phyloP scores from a whole-genome alignment of 23 tunicate species.

The Oikopleura vanhoeffeni region DNA sequence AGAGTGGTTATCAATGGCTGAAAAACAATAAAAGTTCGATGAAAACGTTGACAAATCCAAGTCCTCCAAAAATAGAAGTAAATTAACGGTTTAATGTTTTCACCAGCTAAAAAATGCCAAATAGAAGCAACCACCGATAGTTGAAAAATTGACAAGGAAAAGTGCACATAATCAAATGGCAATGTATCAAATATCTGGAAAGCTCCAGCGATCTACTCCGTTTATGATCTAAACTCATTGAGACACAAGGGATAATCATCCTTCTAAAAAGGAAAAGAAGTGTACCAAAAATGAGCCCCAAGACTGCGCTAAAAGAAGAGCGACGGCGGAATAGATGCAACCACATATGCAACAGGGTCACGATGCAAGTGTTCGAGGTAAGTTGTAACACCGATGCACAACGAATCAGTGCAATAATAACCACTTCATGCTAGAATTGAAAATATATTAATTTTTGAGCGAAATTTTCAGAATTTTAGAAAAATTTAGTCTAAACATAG shows the following conservation, averaged over 20 bases:
- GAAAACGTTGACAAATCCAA: background rate
- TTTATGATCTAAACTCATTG: no score
- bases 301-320: background rate
- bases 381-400: background rate
- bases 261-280: background rate
- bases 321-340: background rate
- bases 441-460: background rate
- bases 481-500: no score
- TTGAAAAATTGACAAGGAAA: background rate
- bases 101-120: background rate
- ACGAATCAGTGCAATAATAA: background rate
- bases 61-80: background rate
- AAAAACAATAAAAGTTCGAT: background rate
- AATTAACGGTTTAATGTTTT: background rate
- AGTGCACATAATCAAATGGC: background rate
- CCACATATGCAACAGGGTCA: slow-evolving; percentile 3
- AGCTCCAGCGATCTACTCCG: no score
- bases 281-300: background rate
- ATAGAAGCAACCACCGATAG: background rate
- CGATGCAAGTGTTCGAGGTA: background rate
- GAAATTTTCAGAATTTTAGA: no score
- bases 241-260: background rate
- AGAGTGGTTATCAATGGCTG: background rate
- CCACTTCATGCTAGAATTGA: background rate
- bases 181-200: no score